phyloP scores from a whole-genome alignment of 2,888 invertebrate species.

The Emmelina monodactyla region DNA sequence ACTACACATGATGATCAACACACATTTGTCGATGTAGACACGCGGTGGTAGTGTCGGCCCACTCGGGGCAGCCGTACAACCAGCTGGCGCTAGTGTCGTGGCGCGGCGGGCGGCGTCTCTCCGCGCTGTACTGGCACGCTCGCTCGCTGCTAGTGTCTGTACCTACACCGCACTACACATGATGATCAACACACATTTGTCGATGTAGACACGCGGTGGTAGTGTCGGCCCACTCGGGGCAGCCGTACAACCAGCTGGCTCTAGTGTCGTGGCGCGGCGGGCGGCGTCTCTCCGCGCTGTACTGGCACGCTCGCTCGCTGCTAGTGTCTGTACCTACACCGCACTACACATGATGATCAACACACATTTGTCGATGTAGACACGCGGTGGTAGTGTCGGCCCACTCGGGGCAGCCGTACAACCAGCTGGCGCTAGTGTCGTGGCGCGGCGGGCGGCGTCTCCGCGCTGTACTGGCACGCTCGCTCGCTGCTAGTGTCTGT shows the following conservation, averaged over 20 bases:
- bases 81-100: constrained; percentile 85
- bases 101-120: no score
- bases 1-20: constrained; percentile 81
- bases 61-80: constrained; percentile 89
- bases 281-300: no score
- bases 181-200: no score
- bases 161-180: constrained; percentile 89
- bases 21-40: constrained; percentile 74
- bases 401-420: neutral
- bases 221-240: no score
- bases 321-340: constrained; percentile 36
- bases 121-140: constrained; percentile 88
- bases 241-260: constrained; percentile 67
- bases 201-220: no score
- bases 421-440: neutral
- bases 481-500: neutral
- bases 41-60: no score
- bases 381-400: no score
- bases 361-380: no score
- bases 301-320: constrained; percentile 73
- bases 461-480: neutral
- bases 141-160: constrained; percentile 83
- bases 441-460: no score
- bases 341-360: no score
- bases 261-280: neutral